Conservation (phyloP, 2,113 vertebrate genomes). For the Alosa alosa region DNA sequence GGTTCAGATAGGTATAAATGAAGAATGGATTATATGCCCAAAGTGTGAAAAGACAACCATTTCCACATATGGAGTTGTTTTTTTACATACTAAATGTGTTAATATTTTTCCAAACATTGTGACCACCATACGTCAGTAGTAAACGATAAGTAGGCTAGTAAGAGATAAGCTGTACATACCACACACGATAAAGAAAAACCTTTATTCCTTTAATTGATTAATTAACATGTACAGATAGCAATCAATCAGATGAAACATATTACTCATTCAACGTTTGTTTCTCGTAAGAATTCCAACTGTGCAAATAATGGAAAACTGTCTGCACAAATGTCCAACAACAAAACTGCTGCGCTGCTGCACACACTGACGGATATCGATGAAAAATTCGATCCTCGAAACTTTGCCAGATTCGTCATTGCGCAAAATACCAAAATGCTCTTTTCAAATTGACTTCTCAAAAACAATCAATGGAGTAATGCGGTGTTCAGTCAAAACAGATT, state of each 20-base stretch:
- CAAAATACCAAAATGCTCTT: not conserved
- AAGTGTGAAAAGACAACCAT: not conserved
- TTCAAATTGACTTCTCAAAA: not conserved
- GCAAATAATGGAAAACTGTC: not conserved
- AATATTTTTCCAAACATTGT: not conserved
- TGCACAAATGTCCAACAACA: not conserved
- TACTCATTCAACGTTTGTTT: not conserved
- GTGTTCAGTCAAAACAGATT: not conserved
- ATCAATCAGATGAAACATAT: not conserved
- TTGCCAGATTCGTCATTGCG: not conserved
- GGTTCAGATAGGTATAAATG: no score
- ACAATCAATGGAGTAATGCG: not conserved
- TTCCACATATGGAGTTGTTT: not conserved
- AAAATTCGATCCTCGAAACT: not conserved
- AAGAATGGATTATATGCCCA: not conserved
- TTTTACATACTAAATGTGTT: not conserved
- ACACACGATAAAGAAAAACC: not conserved
- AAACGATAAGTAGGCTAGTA: not conserved
- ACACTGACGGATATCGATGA: not conserved
- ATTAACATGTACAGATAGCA: not conserved
- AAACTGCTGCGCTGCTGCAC: not conserved
- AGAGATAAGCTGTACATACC: not conserved
- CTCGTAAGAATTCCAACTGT: not conserved
- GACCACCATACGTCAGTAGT: not conserved
- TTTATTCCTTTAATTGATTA: not conserved